Evolutionary conservation across 2,888 invertebrate species (phyloP).

Genomic region (Hipparchia semele): DNA sequence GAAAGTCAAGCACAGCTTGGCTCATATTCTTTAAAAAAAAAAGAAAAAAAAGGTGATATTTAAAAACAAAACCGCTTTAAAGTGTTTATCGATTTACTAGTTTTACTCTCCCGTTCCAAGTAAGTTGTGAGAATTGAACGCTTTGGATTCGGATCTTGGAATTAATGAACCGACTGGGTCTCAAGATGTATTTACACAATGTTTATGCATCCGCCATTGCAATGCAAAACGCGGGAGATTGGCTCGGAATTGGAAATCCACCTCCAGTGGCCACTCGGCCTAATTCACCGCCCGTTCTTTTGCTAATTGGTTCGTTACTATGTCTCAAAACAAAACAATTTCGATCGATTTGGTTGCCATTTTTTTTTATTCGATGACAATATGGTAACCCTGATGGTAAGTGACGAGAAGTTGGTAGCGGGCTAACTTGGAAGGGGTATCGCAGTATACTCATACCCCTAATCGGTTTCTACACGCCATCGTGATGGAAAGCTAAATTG

Average conservation of each 20-base stretch:
- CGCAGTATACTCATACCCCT: too few relatives aligned
- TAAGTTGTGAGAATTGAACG: neutral
- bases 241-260: constrained; percentile 50
- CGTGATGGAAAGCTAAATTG: too few relatives aligned
- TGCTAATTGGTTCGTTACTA: constrained; percentile 62
- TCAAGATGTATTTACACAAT: constrained; percentile 29
- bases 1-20: too few relatives aligned
- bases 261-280: constrained; percentile 47
- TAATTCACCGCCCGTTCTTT: constrained; percentile 66
- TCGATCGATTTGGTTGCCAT: neutral
- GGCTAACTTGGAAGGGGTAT: too few relatives aligned
- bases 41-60: too few relatives aligned
- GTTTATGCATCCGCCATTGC: constrained; percentile 44
- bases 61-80: too few relatives aligned
- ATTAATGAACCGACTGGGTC: neutral
- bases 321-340: neutral
- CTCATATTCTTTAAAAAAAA: too few relatives aligned
- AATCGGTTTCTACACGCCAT: too few relatives aligned
- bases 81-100: too few relatives aligned
- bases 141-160: neutral
- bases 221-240: constrained; percentile 49
- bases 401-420: too few relatives aligned
- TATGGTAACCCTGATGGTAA: too few relatives aligned
- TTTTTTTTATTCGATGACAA: neutral
- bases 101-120: too few relatives aligned